These are phyloP conservation scores for Allobates femoralis DNA, from an alignment of 2,797 vertebrate species.

Conservation along the genomic window DNA sequence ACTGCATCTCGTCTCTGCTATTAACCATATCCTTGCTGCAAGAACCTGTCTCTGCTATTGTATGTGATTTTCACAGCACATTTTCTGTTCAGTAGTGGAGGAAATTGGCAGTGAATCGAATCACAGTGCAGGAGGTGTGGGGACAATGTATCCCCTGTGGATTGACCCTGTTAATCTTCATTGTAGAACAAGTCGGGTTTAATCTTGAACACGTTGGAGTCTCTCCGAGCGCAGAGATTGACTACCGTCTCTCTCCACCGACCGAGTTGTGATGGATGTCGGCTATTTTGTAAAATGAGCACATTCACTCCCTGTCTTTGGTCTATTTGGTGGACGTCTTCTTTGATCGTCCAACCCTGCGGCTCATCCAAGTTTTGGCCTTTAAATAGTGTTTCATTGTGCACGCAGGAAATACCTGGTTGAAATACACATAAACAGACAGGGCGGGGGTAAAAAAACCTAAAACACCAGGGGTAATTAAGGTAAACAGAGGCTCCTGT, in stretches of 20 bases:
- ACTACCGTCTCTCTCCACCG: neutral
- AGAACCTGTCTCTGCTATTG: no score
- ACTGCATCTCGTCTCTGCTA: no score
- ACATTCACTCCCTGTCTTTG: constrained; percentile 23
- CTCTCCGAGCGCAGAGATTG: constrained; percentile 8
- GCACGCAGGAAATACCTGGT: constrained; percentile 61
- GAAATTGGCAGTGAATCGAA: no score
- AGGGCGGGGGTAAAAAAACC: constrained; percentile 40
- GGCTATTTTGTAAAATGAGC: constrained; percentile 12
- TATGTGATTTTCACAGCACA: no score
- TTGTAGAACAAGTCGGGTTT: neutral
- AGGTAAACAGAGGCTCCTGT: constrained; percentile 58
- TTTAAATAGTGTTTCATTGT: constrained; percentile 58
- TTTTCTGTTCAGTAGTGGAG: no score
- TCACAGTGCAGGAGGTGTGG: no score
- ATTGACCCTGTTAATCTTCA: neutral
- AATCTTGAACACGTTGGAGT: no score
- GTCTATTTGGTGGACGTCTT: neutral
- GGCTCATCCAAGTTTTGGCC: constrained; percentile 37
- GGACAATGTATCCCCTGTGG: no score
- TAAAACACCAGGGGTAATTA: constrained; percentile 48
- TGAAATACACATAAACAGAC: constrained; percentile 56
- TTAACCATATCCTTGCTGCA: no score
- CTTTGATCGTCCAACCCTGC: constrained; percentile 31
- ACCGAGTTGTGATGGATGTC: constrained; percentile 12